Evolutionary conservation across 2,797 vertebrate species (phyloP), one percentile per base, ranked within the genome.

Genomic region (Premnoplex brunnescens): DNA sequence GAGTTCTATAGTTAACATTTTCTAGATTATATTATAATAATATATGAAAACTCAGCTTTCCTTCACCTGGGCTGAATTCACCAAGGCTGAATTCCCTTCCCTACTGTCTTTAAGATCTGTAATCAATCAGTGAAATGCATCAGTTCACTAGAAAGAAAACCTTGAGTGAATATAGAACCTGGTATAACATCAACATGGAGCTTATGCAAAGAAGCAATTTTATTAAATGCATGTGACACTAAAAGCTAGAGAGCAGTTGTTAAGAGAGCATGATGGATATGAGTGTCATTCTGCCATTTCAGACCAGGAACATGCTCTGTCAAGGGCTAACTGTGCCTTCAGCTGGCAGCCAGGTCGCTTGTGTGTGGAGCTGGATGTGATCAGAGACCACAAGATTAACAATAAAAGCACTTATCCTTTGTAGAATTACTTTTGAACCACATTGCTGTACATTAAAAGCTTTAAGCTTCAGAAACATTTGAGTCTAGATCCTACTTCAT

Each of bases 321-420:
- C 28, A 44, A 48, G 48, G 24, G n/a, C 28, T 75, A 51, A 39
- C 22, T 28, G 30, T 36, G 62, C 30, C 43, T 82, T 92, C 67
- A 67, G 26, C 78, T 71, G 67, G 16, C 48, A 52, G 39, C 39
- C 17, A 37, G 48, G 14, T 73, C 0, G 1, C 0, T 0, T 56
- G n/a, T 56, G 23, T 72, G 48, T 63, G 62, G 48, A 71, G 30
- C 60, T 88, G 89, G 34, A 43, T 60, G 68, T 46, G 24, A 52
- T 68, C 69, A 74, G 34, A 72, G 41, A 73, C 23, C 12, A 24
- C 7, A 34, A 28, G 19, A 49, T 64, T 54, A 80, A 54, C 48
- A 37, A 30, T n/a, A 85, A 69, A 68, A 85, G 0, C 15, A 56
- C 10, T 88, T 89, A 64, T 66, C 48, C 5, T 3, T 37, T 21